Conservation (phyloP, 2,888 invertebrate genomes). For the Macrophya alboannulata region DNA sequence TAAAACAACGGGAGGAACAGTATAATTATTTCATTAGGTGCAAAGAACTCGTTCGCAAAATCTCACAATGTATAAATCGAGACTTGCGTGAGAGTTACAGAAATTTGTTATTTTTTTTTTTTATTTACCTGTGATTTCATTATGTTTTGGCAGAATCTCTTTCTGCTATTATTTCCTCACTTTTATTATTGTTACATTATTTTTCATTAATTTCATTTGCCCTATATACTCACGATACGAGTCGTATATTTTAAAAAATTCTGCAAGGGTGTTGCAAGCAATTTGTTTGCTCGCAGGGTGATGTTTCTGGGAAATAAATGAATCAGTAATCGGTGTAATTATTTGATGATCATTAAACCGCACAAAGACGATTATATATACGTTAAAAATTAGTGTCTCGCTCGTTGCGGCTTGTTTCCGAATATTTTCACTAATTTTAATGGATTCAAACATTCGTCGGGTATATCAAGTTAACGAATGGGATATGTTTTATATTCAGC, state of each 20-base stretch:
- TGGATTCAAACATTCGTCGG: neutral
- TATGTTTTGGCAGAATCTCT: neutral
- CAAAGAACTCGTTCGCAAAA: neutral
- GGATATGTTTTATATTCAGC: conserved; percentile 6
- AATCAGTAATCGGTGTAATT: neutral
- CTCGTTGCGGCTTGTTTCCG: neutral
- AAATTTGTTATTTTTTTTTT: neutral
- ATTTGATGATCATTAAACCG: neutral
- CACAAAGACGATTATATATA: neutral
- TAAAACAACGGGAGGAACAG: neutral
- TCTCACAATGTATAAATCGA: neutral
- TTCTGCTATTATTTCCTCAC: neutral
- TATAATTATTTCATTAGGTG: conserved; percentile 1
- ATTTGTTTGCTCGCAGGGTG: neutral
- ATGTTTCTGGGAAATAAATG: neutral
- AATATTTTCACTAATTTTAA: neutral
- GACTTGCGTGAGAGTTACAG: neutral
- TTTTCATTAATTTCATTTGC: neutral
- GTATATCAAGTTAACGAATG: neutral
- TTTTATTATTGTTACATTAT: conserved; percentile 22
- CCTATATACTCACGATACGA: neutral
- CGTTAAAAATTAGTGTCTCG: conserved; percentile 10
- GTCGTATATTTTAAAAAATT: neutral
- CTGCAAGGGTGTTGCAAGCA: neutral
- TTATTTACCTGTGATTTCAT: neutral